phyloP scores from a whole-genome alignment of 1,140 invertebrate genomes.

The Diprion similis region DNA sequence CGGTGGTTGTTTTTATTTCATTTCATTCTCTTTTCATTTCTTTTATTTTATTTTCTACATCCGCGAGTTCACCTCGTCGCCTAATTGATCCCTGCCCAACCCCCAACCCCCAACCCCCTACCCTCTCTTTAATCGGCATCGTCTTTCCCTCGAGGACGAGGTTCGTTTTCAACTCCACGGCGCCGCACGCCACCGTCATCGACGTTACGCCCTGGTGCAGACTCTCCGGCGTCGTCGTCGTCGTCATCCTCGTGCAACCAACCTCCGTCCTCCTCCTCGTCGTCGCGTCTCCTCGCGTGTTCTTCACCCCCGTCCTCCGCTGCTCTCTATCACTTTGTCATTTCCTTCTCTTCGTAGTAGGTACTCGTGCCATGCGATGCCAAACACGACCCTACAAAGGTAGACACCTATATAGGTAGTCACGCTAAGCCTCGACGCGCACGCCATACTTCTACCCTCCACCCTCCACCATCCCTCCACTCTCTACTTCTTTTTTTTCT shows the following conservation, averaged over 20 bases:
- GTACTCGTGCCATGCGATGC: background rate
- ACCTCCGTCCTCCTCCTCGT: background rate
- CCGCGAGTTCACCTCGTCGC: background rate
- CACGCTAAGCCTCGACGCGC: constrained; percentile 3
- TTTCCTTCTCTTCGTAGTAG: background rate
- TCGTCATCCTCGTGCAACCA: too few species aligned
- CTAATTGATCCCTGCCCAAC: background rate
- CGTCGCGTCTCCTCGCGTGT: background rate
- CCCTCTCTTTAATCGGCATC: background rate
- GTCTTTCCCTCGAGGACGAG: background rate
- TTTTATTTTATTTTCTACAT: too few species aligned
- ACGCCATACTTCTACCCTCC: background rate
- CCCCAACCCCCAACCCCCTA: too few species aligned
- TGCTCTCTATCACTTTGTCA: background rate
- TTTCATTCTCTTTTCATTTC: too few species aligned
- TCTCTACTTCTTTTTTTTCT: background rate
- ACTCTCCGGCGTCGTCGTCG: background rate
- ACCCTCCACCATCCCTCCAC: background rate
- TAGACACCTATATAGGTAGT: background rate
- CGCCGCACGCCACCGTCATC: constrained; percentile 2
- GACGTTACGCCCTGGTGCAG: background rate
- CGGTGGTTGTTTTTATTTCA: too few species aligned
- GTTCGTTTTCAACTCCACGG: background rate
- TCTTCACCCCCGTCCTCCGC: background rate
- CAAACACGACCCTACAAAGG: constrained; percentile 1